phyloP scores from a whole-genome alignment of 1,140 invertebrate genomes.

The Drosophila yakuba region DNA sequence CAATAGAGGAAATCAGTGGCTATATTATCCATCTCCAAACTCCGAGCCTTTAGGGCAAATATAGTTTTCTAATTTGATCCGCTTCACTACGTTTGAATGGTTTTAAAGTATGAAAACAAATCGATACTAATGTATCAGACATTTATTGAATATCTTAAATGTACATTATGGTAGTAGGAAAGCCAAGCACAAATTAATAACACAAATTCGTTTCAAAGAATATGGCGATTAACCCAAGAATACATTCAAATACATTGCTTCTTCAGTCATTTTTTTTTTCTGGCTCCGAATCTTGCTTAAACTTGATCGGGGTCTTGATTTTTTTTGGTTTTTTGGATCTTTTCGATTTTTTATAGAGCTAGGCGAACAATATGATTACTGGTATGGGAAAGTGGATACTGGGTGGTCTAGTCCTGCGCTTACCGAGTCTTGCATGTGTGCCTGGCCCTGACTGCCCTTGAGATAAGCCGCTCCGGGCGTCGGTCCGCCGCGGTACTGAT shows the following conservation, averaged over 20 bases:
- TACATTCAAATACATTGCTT: not conserved
- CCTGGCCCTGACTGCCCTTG: constrained; percentile 87
- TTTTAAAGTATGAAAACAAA: not conserved
- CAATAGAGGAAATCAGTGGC: not conserved
- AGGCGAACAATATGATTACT: not conserved
- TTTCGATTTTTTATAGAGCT: not conserved
- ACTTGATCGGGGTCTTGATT: not conserved
- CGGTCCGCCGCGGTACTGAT: constrained; percentile 83
- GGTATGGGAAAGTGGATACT: not conserved
- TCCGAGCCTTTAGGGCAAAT: no score
- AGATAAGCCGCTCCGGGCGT: constrained; percentile 86
- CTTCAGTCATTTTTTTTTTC: no score
- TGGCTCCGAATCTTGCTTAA: not conserved
- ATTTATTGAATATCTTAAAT: not conserved
- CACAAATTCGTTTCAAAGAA: not conserved
- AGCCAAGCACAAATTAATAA: not conserved
- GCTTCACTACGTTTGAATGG: not conserved
- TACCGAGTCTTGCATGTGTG: constrained; percentile 85
- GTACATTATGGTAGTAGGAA: not conserved
- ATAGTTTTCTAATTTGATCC: no score
- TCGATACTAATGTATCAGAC: constrained; percentile 1
- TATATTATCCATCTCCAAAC: not conserved
- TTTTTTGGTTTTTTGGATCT: not conserved
- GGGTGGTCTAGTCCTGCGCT: constrained; percentile 34
- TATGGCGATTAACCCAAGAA: not conserved